Evolutionary conservation across 1,140 invertebrate species (phyloP).

Genomic region (Hirudo medicinalis): DNA sequence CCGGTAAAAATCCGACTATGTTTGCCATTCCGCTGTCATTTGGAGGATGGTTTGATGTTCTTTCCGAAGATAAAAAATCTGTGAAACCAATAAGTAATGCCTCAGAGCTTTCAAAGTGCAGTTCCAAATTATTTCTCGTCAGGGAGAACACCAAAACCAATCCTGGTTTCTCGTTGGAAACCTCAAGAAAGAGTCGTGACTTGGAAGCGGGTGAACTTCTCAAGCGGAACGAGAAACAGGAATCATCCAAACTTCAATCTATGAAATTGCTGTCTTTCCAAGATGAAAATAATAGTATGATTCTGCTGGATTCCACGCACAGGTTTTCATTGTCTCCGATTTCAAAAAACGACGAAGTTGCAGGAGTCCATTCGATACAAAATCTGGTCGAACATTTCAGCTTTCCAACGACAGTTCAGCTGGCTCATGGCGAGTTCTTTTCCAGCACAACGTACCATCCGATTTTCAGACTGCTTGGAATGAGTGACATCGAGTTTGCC

Average conservation of each 20-base stretch:
- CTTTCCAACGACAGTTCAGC: background rate
- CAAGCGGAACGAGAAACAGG: background rate
- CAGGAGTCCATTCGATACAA: background rate
- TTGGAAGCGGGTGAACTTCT: constrained; percentile 7
- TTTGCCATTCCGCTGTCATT: background rate
- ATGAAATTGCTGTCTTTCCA: background rate
- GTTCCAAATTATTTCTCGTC: background rate
- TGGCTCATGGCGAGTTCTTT: background rate
- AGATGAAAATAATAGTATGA: background rate
- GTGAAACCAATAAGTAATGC: background rate
- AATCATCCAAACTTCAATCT: background rate
- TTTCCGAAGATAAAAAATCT: constrained; percentile 8
- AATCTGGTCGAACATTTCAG: background rate
- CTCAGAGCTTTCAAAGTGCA: background rate
- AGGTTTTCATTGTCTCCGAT: background rate
- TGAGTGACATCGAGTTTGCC: constrained; percentile 1
- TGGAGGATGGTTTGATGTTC: constrained; percentile 5
- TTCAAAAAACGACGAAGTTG: background rate
- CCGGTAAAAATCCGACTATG: background rate
- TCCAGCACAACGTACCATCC: background rate
- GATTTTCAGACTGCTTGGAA: constrained; percentile 5
- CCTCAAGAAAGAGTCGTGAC: background rate
- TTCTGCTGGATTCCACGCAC: background rate
- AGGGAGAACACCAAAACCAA: background rate
- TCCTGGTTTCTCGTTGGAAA: background rate